phyloP scores from a whole-genome alignment of 1,140 invertebrate species.

The Uloborus diversus region DNA sequence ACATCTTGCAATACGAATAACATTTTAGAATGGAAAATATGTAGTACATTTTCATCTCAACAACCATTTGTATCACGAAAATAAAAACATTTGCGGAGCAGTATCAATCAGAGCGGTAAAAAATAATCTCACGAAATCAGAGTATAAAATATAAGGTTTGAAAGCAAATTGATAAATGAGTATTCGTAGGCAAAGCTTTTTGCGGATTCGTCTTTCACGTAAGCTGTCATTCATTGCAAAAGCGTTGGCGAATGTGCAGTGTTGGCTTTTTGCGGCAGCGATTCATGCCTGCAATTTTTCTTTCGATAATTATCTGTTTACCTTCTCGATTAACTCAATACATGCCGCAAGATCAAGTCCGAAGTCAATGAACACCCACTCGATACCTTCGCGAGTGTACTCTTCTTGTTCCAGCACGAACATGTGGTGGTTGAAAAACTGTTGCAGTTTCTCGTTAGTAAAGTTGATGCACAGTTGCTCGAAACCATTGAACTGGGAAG shows the following conservation, averaged over 20 bases:
- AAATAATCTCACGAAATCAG: no score
- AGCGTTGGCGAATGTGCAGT: background rate
- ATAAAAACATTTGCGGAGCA: no score
- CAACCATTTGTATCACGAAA: no score
- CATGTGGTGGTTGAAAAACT: constrained; percentile 75
- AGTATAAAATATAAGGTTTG: no score
- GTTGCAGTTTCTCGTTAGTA: constrained; percentile 76
- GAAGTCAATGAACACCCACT: constrained; percentile 73
- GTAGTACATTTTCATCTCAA: no score
- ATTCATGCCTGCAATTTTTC: no score
- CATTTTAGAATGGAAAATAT: no score
- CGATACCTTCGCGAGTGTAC: constrained; percentile 71
- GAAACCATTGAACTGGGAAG: constrained; percentile 70
- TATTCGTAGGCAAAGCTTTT: no score
- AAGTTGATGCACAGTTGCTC: constrained; percentile 83
- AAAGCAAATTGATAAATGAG: no score
- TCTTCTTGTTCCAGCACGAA: constrained; percentile 72
- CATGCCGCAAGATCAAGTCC: constrained; percentile 77
- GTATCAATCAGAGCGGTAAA: no score
- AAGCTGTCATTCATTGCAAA: background rate
- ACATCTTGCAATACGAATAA: no score
- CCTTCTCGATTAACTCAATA: constrained; percentile 99
- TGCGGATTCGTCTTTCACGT: no score
- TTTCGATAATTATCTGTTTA: constrained; percentile 65
- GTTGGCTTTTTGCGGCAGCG: background rate